These are phyloP conservation scores for Pachymerium ferrugineum DNA, from an alignment of 2,888 invertebrate species.

Conservation along the genomic window DNA sequence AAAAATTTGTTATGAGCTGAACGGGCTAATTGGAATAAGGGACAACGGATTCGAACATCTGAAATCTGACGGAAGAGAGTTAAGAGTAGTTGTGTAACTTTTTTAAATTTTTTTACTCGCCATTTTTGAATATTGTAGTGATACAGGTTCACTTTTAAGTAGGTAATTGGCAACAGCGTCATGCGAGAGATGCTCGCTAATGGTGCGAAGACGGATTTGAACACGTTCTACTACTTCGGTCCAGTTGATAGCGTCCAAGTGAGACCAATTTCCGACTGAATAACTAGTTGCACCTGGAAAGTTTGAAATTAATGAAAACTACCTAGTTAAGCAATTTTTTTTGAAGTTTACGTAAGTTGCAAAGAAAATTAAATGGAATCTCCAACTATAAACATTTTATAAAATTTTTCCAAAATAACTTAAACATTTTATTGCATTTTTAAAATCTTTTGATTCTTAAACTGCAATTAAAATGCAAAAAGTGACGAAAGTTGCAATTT, in stretches of 20 bases:
- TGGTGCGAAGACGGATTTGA: not conserved
- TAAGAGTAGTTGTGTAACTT: too few species aligned
- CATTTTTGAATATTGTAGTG: conserved; percentile 16
- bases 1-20: not conserved
- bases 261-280: not conserved
- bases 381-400: too few species aligned
- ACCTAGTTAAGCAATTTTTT: not conserved
- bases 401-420: too few species aligned
- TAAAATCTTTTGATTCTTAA: too few species aligned
- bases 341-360: too few species aligned
- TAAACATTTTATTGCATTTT: too few species aligned
- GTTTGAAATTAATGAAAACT: too few species aligned
- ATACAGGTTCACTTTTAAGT: not conserved
- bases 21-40: not conserved
- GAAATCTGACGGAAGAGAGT: not conserved
- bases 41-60: not conserved
- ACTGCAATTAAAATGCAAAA: too few species aligned
- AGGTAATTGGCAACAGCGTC: conserved; percentile 3
- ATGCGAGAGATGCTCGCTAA: not conserved
- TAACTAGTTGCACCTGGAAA: not conserved
- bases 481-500: too few species aligned
- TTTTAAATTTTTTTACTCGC: not conserved
- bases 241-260: not conserved
- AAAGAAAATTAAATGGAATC: too few species aligned
- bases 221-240: not conserved